phyloP scores from a whole-genome alignment of 2,113 vertebrate species.

The Sula dactylatra region DNA sequence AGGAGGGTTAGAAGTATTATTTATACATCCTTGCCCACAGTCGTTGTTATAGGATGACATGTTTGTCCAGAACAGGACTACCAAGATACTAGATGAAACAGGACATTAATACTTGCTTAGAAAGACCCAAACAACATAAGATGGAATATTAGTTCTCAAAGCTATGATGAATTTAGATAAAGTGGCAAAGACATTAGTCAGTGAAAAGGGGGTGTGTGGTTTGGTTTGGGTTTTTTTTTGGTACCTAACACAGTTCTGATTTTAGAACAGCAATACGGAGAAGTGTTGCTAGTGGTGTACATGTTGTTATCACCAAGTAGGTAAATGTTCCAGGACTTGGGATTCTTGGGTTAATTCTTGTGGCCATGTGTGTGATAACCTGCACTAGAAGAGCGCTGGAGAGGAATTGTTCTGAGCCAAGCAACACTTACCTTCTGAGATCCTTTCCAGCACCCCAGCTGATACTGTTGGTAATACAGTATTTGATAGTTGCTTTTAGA shows the following conservation, averaged over 20 bases:
- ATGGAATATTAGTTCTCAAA: not conserved
- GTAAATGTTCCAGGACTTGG: not conserved
- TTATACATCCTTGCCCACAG: not conserved
- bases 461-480: not conserved
- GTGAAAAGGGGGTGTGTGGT: not conserved
- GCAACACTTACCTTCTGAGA: not conserved
- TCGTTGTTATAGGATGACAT: not conserved
- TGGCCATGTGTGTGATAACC: not conserved
- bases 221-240: not conserved
- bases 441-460: not conserved
- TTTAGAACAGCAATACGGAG: not conserved
- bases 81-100: not conserved
- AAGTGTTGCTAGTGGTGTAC: not conserved
- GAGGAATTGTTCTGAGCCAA: not conserved
- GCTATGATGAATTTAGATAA: not conserved
- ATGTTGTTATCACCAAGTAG: not conserved
- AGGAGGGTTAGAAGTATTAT: not conserved
- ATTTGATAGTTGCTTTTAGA: not conserved
- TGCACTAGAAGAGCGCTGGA: not conserved
- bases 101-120: not conserved
- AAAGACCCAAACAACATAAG: not conserved
- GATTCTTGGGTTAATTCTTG: not conserved
- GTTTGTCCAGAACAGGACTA: not conserved
- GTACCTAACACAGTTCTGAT: not conserved
- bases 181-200: not conserved